Evolutionary conservation across 2,113 vertebrate genomes (phyloP).

Genomic region (Larimichthys polyactis): DNA sequence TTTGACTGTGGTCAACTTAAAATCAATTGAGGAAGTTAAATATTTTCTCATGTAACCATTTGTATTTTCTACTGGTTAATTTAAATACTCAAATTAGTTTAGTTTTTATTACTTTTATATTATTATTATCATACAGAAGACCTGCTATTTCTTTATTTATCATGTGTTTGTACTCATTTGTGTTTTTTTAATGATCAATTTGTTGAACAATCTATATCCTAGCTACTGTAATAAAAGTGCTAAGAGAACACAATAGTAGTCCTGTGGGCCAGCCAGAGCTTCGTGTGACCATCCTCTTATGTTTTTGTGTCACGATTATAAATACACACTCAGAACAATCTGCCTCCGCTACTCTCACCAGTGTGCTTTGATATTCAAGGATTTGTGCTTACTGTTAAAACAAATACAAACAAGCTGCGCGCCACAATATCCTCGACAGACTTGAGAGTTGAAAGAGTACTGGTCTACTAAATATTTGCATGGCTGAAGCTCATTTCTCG

Average conservation of each 20-base stretch:
- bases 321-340: conserved; percentile 59
- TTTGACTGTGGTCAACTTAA: not conserved
- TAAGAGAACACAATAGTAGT: conserved; percentile 24
- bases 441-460: conserved; percentile 49
- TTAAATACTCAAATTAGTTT: not conserved
- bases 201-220: not conserved
- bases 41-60: not conserved
- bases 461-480: conserved; percentile 57
- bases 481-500: conserved; percentile 44
- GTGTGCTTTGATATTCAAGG: conserved; percentile 63
- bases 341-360: conserved; percentile 59
- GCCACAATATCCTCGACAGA: conserved; percentile 47
- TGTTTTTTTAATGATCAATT: not conserved
- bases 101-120: not conserved
- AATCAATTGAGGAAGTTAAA: not conserved
- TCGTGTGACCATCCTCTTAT: conserved; percentile 55
- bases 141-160: not conserved
- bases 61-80: not conserved
- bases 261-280: conserved; percentile 22
- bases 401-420: conserved; percentile 48
- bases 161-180: not conserved
- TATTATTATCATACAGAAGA: not conserved
- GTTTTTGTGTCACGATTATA: conserved; percentile 63
- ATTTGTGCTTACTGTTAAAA: conserved; percentile 45
- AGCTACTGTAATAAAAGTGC: not conserved